These are phyloP conservation scores for Ectobius pallidus DNA, from an alignment of 2,888 invertebrate genomes.

Conservation along the genomic window DNA sequence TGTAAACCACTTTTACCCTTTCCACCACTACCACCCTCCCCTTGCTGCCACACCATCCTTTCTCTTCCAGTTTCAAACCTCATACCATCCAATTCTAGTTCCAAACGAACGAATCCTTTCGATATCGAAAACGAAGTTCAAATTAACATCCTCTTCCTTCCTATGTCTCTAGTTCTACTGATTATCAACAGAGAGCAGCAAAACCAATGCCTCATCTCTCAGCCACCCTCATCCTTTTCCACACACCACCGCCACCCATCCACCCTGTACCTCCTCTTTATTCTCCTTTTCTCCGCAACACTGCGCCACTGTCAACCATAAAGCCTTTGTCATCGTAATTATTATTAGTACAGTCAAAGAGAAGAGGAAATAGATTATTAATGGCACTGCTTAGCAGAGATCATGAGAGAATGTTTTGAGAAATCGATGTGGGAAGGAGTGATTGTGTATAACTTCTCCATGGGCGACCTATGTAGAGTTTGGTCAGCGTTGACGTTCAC, in stretches of 20 bases:
- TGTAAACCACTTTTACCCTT: conserved; percentile 36
- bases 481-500: not conserved
- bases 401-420: conserved; percentile 9
- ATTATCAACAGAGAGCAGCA: conserved; percentile 35
- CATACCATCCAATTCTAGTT: conserved; percentile 15
- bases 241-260: conserved; percentile 7
- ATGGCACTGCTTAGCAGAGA: conserved; percentile 26
- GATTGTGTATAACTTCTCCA: not conserved
- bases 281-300: conserved; percentile 30
- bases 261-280: conserved; percentile 17
- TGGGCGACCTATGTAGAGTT: not conserved
- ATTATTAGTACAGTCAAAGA: conserved; percentile 38
- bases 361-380: conserved; percentile 33
- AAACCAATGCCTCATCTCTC: conserved; percentile 30
- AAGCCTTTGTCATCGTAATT: conserved; percentile 40
- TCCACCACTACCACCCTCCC: conserved; percentile 6
- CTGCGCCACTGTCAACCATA: conserved; percentile 37
- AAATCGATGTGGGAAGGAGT: conserved; percentile 6
- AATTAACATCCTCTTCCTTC: conserved; percentile 38
- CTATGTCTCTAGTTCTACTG: conserved; percentile 33
- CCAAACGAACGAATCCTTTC: conserved; percentile 35
- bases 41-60: not conserved
- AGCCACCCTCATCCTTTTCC: conserved; percentile 10
- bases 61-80: conserved; percentile 16
- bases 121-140: conserved; percentile 39